A percentile compares a stretch with the other conserved stretches of the same genome.
Evolutionary conservation across 2,888 invertebrate genomes (phyloP).

Genomic region (Tribolium freemani): DNA sequence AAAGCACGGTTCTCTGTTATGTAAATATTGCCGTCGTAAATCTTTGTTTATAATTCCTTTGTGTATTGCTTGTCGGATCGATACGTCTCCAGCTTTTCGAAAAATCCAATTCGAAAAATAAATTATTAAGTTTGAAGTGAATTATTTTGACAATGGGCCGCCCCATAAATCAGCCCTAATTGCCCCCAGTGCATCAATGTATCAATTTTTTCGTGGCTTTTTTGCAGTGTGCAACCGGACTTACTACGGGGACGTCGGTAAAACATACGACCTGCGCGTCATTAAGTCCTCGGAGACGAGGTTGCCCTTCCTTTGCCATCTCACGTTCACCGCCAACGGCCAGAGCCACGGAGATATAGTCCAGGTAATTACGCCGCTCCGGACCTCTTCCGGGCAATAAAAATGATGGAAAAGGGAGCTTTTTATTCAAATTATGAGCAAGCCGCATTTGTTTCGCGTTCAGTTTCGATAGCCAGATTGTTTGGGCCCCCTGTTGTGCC

Average conservation of each 20-base stretch:
- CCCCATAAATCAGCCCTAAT: slow-evolving; percentile 7
- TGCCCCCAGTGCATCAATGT: slow-evolving; percentile 24
- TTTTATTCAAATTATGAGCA: neutral
- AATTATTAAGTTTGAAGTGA: too few relatives aligned
- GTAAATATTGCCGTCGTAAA: neutral
- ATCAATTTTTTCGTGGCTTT: slow-evolving; percentile 48
- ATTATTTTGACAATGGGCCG: neutral
- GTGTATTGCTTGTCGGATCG: too few relatives aligned
- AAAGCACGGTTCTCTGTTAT: neutral
- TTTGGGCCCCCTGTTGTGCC: neutral
- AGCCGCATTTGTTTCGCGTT: too few relatives aligned
- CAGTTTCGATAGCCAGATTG: too few relatives aligned
- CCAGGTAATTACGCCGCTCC: slow-evolving; percentile 71
- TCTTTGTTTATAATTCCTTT: neutral
- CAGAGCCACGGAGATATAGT: slow-evolving; percentile 90
- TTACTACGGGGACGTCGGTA: slow-evolving; percentile 89
- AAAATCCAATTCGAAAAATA: neutral
- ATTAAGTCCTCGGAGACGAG: slow-evolving; percentile 80
- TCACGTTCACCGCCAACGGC: slow-evolving; percentile 93
- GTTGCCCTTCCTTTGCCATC: slow-evolving; percentile 89
- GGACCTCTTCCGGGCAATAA: neutral
- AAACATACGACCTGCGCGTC: slow-evolving; percentile 84
- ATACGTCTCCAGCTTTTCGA: neutral
- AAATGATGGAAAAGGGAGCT: neutral
- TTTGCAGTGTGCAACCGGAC: slow-evolving; percentile 88